Base-by-base conservation (phyloP, 2,888 invertebrate species). In the Linyphia triangularis region DNA sequence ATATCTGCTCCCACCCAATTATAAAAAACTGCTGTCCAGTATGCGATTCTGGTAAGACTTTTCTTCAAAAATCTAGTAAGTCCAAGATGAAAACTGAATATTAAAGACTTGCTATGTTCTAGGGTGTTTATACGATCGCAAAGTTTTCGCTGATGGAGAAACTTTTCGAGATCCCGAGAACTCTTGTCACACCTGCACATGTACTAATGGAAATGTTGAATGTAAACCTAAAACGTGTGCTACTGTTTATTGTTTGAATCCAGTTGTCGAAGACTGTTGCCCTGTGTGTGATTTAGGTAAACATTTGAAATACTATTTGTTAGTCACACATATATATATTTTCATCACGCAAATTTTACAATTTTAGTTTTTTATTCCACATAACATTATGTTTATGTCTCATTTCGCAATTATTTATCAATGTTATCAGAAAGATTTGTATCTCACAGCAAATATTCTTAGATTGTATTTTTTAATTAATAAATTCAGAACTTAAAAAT, bases 251-350 rank as follows among this genome's bases (percentile, higher is more conserved):
- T 89, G 89, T 59, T 59, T 63, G 6, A 67, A 86, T 79, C 89
- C 89, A 5, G 83, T 89, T 43, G 33, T 88, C 7, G 51, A 86
- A 19, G 75, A 84, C 3, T 89, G 89, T 28, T 89, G 89, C 40
- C 89, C 86, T 13, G 84, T 79, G 13, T 89, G 89, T 67, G 70
- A 86, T 59, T 57, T 75, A 26, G 89, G 89, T 89, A 63, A 22
- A 33, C 33, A 33, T 33, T 33, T 33, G 9, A 33, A 33, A 9
- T 9, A 33, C 5, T 33, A 33, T 33, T 6, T 33, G 33, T 9
- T 33, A 6, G 9, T 33, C 33, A 33, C 33, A 33, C 33, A 9
- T 6, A 33, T 6, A 33, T 33, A 33, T n/a, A n/a, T n/a, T n/a
- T n/a, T 33, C 33, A 33, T n/a, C 33, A 33, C 5, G 4, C 33